Evolutionary conservation across 2,797 vertebrate species (phyloP).

Genomic region (Muscicapa comitata): DNA sequence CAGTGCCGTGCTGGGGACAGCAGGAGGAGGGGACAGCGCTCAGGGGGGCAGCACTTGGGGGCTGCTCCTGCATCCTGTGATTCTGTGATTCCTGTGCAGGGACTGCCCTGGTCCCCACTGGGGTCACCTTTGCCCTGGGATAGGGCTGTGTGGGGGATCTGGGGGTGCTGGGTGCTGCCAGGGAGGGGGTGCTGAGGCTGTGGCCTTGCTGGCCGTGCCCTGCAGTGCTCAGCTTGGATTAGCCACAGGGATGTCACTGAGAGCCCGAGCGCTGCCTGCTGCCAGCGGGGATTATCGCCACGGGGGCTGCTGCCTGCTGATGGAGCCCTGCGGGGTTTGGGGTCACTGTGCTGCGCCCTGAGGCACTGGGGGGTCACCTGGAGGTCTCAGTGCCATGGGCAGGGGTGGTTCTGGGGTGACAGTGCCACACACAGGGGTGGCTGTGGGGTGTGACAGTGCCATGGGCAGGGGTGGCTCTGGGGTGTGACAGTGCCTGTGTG

Average conservation of each 20-base stretch:
- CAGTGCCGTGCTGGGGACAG: accelerated
- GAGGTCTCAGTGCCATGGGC: not conserved
- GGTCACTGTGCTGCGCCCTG: not conserved
- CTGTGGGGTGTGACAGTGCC: no score
- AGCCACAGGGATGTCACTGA: not conserved
- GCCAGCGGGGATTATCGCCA: not conserved
- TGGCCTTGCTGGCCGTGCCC: not conserved
- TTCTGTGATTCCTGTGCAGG: no score
- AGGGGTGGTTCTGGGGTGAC: not conserved
- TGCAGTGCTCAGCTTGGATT: not conserved
- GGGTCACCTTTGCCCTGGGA: accelerated
- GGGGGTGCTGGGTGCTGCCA: not conserved
- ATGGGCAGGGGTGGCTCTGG: no score
- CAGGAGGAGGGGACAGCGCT: accelerated
- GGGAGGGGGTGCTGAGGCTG: accelerated
- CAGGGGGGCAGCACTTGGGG: accelerated
- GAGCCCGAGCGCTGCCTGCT: not conserved
- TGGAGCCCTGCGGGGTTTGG: accelerated
- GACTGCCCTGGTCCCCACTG: accelerated
- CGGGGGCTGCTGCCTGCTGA: not conserved
- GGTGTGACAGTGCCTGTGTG: no score
- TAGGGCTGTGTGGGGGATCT: not conserved
- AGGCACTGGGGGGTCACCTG: not conserved
- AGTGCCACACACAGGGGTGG: no score
- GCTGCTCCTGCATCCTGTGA: no score